Conservation (phyloP, 2,797 vertebrate species). For the Pangasius sanitwongsei region DNA sequence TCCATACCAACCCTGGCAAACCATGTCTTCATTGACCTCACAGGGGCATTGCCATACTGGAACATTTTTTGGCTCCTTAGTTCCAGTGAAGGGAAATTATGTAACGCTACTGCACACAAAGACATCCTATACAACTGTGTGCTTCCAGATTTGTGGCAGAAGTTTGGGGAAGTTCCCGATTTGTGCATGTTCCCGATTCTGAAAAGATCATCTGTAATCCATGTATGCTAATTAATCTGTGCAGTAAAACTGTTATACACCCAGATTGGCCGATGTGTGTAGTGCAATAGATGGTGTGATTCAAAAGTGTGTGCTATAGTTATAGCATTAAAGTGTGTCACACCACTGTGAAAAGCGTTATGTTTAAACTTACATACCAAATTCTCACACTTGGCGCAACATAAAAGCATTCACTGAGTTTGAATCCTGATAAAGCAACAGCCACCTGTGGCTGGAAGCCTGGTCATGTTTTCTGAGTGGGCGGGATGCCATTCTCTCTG, state of each 20-base stretch:
- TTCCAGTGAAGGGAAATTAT: not conserved
- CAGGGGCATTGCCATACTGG: not conserved
- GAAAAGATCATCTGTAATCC: no score
- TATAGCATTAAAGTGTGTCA: no score
- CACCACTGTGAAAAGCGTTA: no score
- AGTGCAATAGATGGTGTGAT: no score
- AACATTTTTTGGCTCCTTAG: not conserved
- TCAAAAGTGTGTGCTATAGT: no score
- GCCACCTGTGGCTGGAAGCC: no score
- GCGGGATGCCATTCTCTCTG: not conserved
- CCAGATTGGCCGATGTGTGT: no score
- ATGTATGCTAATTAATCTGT: no score
- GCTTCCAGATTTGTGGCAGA: not conserved
- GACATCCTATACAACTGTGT: not conserved
- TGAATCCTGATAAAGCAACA: no score
- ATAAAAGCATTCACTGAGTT: not conserved
- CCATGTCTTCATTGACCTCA: not conserved
- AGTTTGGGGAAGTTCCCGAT: not conserved
- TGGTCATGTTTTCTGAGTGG: not conserved
- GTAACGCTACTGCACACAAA: not conserved
- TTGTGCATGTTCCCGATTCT: no score
- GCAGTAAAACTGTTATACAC: no score
- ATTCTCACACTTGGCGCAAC: not conserved
- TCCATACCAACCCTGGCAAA: not conserved
- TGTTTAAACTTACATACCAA: no score